Percentiles rank a stretch among this genome's conserved stretches.
phyloP scores from a whole-genome alignment of 2,888 invertebrate genomes.

The Drosophila cognata region DNA sequence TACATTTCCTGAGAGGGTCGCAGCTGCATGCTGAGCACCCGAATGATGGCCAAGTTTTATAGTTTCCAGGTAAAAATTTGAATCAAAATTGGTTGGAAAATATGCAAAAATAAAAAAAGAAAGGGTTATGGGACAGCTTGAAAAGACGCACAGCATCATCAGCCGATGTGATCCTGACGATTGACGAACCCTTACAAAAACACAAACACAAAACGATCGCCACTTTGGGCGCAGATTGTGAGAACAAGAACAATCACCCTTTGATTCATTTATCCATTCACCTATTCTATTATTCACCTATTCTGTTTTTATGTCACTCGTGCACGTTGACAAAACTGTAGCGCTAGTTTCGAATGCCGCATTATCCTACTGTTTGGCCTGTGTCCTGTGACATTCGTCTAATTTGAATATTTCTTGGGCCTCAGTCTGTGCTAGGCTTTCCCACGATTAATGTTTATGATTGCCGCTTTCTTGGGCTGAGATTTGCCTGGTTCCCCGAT shows the following conservation, averaged over 20 bases:
- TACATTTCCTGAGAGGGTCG: slow-evolving; percentile 42
- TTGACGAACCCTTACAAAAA: slow-evolving; percentile 34
- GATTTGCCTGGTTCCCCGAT: slow-evolving; percentile 3
- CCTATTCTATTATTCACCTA: slow-evolving; percentile 26
- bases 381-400: slow-evolving; percentile 68
- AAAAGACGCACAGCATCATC: slow-evolving; percentile 65
- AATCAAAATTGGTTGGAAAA: slow-evolving; percentile 69
- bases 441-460: slow-evolving; percentile 75
- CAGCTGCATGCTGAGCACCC: slow-evolving; percentile 59
- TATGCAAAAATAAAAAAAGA: slow-evolving; percentile 36
- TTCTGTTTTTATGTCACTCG: slow-evolving; percentile 24
- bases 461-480: slow-evolving; percentile 44
- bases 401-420: slow-evolving; percentile 66
- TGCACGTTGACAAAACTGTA: slow-evolving; percentile 70
- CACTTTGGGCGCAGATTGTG: slow-evolving; percentile 68
- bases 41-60: slow-evolving; percentile 35
- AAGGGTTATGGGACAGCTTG: slow-evolving; percentile 66
- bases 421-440: slow-evolving; percentile 39
- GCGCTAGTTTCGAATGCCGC: slow-evolving; percentile 60
- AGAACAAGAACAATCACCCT: slow-evolving; percentile 72
- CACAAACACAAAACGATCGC: slow-evolving; percentile 67
- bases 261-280: slow-evolving; percentile 47
- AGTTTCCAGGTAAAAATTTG: slow-evolving; percentile 73
- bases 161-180: slow-evolving; percentile 35
- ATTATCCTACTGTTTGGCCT: slow-evolving; percentile 55